These are phyloP conservation scores for Nansenia antarctica DNA, from an alignment of 2,113 vertebrate genomes.

Conservation along the genomic window DNA sequence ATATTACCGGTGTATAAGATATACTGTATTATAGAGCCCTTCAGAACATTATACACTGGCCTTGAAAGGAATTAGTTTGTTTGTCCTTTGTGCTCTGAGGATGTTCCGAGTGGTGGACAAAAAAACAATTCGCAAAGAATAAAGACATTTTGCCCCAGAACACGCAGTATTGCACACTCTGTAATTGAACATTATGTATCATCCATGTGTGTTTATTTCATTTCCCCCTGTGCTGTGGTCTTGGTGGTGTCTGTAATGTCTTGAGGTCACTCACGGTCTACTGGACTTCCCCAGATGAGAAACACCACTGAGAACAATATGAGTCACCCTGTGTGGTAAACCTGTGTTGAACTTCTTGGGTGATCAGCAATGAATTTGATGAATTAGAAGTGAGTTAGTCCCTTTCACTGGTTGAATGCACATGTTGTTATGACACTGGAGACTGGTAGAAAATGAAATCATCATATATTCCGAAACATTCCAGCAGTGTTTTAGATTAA, in stretches of 20 bases:
- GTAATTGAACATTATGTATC: conserved; percentile 17
- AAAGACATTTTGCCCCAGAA: conserved; percentile 11
- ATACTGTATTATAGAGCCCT: background rate
- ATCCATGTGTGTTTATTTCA: conserved; percentile 34
- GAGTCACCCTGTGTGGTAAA: background rate
- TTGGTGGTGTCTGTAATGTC: no score
- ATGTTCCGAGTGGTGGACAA: conserved; percentile 17
- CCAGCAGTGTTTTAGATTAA: conserved; percentile 68
- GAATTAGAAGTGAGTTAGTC: conserved; percentile 62
- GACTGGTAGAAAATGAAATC: conserved; percentile 73
- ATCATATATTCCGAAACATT: conserved; percentile 66
- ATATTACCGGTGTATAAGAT: no score
- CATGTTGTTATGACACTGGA: conserved; percentile 67
- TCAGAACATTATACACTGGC: background rate
- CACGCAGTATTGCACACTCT: no score
- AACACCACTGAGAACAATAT: no score
- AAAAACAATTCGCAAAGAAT: conserved; percentile 6
- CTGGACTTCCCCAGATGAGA: background rate
- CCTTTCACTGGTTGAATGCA: conserved; percentile 61
- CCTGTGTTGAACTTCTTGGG: conserved; percentile 54
- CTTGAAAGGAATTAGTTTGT: background rate
- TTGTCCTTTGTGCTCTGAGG: background rate
- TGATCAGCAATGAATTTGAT: conserved; percentile 56
- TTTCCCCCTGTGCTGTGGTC: no score
- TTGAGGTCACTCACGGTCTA: conserved; percentile 19